phyloP scores from a whole-genome alignment of 1,140 invertebrate genomes.

The Pseudachorutes palmiensis region DNA sequence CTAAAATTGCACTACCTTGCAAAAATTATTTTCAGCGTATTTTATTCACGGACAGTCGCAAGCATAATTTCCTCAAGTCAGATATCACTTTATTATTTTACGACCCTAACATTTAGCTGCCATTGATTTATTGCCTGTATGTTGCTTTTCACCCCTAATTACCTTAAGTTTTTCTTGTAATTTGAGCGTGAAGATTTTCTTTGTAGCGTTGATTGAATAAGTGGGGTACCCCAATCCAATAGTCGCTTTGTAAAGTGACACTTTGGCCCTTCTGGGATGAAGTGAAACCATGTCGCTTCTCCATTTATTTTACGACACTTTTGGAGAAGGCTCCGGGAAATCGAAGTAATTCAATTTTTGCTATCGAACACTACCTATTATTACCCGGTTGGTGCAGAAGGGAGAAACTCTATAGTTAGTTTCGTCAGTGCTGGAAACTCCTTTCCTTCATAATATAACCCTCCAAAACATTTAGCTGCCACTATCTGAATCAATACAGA shows the following conservation, averaged over 20 bases:
- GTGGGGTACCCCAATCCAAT: neutral
- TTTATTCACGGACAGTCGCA: too few relatives aligned
- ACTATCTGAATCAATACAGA: too few relatives aligned
- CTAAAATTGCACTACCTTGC: too few relatives aligned
- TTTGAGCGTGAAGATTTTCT: neutral
- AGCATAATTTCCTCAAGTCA: too few relatives aligned
- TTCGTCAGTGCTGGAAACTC: neutral
- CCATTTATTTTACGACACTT: conserved; percentile 4
- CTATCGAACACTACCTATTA: neutral
- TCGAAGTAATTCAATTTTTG: conserved; percentile 4
- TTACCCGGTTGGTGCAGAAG: too few relatives aligned
- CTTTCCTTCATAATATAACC: neutral
- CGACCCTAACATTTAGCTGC: too few relatives aligned
- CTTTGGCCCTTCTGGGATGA: neutral
- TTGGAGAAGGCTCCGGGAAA: neutral
- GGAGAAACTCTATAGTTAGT: too few relatives aligned
- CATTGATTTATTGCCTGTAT: too few relatives aligned
- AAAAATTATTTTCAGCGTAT: too few relatives aligned
- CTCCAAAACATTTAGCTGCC: neutral
- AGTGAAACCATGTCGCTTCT: neutral
- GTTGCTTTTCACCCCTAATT: neutral
- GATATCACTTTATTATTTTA: too few relatives aligned
- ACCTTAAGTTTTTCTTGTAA: neutral
- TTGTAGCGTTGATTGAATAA: conserved; percentile 7
- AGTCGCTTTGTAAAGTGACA: neutral